A percentile compares a stretch with the other conserved stretches of the same genome.
phyloP scores from a whole-genome alignment of 1,140 invertebrate species.

The Leguminivora glycinivorella region DNA sequence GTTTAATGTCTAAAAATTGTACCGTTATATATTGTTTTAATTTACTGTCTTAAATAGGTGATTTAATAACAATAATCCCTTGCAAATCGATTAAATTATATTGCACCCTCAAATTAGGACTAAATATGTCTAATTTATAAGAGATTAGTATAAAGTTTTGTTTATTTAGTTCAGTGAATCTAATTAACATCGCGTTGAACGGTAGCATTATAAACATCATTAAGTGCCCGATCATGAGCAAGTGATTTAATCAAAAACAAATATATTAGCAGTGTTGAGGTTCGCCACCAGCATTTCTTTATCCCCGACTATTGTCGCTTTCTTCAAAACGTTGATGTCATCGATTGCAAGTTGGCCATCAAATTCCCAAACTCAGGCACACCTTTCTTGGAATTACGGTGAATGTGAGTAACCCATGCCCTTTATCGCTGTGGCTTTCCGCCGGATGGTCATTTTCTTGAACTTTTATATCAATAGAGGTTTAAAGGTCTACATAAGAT shows the following conservation, averaged over 20 bases:
- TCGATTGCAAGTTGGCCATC: neutral
- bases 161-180: neutral
- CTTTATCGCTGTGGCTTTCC: neutral
- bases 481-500: too few relatives aligned
- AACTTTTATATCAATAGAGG: neutral
- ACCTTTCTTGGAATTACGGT: neutral
- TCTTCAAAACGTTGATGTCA: neutral
- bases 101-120: neutral
- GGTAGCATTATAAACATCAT: conserved; percentile 3
- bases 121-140: too few relatives aligned
- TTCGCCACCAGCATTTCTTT: neutral
- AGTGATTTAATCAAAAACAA: neutral
- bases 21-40: too few relatives aligned
- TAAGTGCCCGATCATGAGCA: neutral
- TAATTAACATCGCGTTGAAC: neutral
- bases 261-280: neutral
- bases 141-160: neutral
- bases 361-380: conserved; percentile 9
- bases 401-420: neutral
- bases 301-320: neutral
- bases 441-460: neutral
- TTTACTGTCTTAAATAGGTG: neutral
- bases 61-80: neutral
- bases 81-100: neutral
- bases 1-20: too few relatives aligned